Conservation (phyloP, 2,113 vertebrate genomes). For the Hemiprocne comata region DNA sequence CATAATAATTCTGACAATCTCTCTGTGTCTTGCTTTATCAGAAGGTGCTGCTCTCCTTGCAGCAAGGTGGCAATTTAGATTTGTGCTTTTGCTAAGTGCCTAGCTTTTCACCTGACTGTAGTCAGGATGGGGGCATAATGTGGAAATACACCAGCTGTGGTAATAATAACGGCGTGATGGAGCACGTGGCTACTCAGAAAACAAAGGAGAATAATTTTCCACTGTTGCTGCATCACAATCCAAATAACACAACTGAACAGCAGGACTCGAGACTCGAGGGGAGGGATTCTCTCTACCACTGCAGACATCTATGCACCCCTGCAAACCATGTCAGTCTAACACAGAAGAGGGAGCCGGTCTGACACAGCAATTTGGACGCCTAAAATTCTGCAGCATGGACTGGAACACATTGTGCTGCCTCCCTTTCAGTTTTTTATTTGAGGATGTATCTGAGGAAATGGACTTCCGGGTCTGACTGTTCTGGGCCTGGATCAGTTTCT, state of each 20-base stretch:
- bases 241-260: constrained; percentile 14
- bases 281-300: background rate
- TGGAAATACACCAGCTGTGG: constrained; percentile 24
- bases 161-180: background rate
- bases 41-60: constrained; percentile 13
- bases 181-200: background rate
- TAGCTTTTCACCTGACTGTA: constrained; percentile 47
- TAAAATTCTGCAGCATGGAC: constrained; percentile 92
- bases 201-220: background rate
- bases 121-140: background rate
- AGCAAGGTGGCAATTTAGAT: constrained; percentile 19
- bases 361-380: constrained; percentile 91
- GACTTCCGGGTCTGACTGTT: constrained; percentile 85
- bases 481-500: constrained; percentile 85
- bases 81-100: constrained; percentile 64
- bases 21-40: background rate
- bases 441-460: constrained; percentile 84
- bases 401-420: constrained; percentile 90
- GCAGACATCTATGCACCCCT: background rate
- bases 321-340: constrained; percentile 80
- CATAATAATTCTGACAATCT: background rate
- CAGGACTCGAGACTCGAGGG: background rate
- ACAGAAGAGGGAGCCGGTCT: constrained; percentile 89
- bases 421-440: constrained; percentile 87
- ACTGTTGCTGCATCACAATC: constrained; percentile 22